Percentiles rank a stretch among this genome's conserved stretches.
Conservation (phyloP, 2,888 invertebrate species). For the Rambutsinella grinnellia region DNA sequence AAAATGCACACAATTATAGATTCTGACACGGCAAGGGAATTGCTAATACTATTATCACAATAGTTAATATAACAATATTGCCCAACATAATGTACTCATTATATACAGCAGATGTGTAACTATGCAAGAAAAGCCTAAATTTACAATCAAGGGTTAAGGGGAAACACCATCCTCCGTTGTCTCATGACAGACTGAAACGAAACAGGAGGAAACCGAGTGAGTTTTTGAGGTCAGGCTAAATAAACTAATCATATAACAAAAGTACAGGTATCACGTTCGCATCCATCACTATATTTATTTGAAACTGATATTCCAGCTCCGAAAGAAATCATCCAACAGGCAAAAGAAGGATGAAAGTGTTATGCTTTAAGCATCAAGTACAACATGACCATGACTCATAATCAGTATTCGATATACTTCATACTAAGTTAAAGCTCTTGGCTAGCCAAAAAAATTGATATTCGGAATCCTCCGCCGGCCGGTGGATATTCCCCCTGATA, state of each 20-base stretch:
- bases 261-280: neutral
- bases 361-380: neutral
- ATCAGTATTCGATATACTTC: constrained; percentile 4
- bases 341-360: constrained; percentile 1
- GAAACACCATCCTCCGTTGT: too few relatives aligned
- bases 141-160: too few relatives aligned
- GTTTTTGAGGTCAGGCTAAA: neutral
- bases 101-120: too few relatives aligned
- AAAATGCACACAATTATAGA: too few relatives aligned
- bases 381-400: constrained; percentile 16
- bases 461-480: constrained; percentile 3
- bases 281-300: neutral
- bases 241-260: neutral
- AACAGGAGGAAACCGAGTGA: too few relatives aligned
- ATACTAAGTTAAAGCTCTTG: constrained; percentile 21
- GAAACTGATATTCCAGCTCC: neutral
- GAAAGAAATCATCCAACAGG: neutral
- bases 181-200: too few relatives aligned
- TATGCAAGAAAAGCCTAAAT: too few relatives aligned
- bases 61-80: too few relatives aligned
- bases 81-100: too few relatives aligned
- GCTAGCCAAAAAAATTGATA: constrained; percentile 29
- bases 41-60: too few relatives aligned
- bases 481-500: too few relatives aligned
- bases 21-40: too few relatives aligned